Evolutionary conservation across 1,140 invertebrate genomes (phyloP), one percentile per base, ranked within the genome.

Genomic region (Drosophila arawakana): DNA sequence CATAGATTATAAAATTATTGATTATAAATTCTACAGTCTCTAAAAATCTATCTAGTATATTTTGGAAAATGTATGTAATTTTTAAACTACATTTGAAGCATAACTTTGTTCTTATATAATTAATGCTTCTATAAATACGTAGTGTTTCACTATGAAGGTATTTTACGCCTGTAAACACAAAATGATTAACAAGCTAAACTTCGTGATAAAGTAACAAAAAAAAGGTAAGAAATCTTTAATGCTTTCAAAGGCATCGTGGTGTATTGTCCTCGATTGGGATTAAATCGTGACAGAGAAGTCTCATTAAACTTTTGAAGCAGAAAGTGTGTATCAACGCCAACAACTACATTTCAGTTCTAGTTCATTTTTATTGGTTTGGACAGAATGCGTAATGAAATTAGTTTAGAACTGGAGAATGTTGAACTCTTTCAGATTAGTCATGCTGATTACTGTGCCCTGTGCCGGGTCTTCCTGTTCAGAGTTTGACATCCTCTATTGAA

Each of bases 401-500:
- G 35, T 10, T 37, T 2, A 10, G 15, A 55, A 55, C 8, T 6
- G 9, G 13, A 39, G 25, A n/a, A 50, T 10, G 52, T 55, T 55
- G 34, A 52, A 30, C 30, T 57, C 54, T 57, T 30, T 47, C 2
- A 18, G 25, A 62, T 74, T 62, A 70, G 72, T 74, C 72, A 74
- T 55, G 72, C 21, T 63, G 44, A 46, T 73, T 69, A 69, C 2
- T 18, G 10, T 61, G 18, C 8, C 2, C 2, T 18, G 10, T 61
- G 30, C 10, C 2, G 18, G 25, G 49, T 43, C 37, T 39, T 74
- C 60, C 72, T 54, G 50, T 54, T 54, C 58, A 70, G 52, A 41
- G 70, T 35, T 50, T 25, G 41, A 43, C 59, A 62, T 62, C 66
- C 52, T 70, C 72, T 62, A 70, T 70, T 74, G 62, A 44, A 62